Evolutionary conservation across 1,140 invertebrate genomes (phyloP).

Genomic region (Leptopilina boulardi): DNA sequence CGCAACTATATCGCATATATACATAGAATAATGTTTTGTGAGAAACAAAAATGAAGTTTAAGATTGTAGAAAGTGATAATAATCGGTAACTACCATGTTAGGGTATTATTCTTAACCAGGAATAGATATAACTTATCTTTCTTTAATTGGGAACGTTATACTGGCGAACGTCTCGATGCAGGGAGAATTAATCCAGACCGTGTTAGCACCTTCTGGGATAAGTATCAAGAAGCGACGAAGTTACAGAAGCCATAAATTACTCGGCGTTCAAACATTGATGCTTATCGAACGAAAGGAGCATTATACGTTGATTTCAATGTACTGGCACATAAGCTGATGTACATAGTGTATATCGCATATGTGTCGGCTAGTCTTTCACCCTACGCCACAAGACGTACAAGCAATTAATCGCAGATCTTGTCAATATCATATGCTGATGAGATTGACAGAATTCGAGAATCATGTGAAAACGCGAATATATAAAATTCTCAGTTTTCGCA

Average conservation of each 20-base stretch:
- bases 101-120: conserved; percentile 16
- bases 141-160: background rate
- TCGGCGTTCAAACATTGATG: conserved; percentile 23
- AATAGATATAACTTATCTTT: conserved; percentile 25
- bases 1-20: no score
- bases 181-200: conserved; percentile 28
- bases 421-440: conserved; percentile 24
- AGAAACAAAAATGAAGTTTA: background rate
- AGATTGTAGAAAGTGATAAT: background rate
- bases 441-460: conserved; percentile 23
- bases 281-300: conserved; percentile 22
- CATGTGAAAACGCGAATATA: background rate
- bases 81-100: conserved; percentile 20
- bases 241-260: conserved; percentile 28
- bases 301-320: conserved; percentile 24
- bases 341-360: background rate
- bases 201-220: conserved; percentile 29
- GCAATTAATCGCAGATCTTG: conserved; percentile 27
- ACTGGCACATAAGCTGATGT: background rate
- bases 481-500: background rate
- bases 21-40: background rate
- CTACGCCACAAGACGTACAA: background rate
- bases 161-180: background rate
- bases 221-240: conserved; percentile 25
- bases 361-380: conserved; percentile 19